phyloP scores from a whole-genome alignment of 2,797 vertebrate genomes.

The Sylvilagus floridanus region DNA sequence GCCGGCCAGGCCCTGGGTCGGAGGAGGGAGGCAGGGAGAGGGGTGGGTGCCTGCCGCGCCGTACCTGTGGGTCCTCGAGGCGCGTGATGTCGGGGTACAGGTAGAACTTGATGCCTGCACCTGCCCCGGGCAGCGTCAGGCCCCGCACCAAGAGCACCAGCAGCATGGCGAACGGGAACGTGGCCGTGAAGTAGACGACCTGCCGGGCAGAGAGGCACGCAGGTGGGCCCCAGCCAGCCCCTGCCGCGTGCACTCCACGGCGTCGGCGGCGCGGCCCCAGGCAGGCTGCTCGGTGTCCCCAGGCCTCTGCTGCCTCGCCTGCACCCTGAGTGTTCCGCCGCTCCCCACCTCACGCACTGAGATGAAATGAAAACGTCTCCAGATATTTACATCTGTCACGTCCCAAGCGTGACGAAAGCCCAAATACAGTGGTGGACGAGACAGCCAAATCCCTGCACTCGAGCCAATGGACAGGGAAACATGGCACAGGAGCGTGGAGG shows the following conservation, averaged over 20 bases:
- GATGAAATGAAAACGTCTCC: neutral
- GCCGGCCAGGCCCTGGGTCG: neutral
- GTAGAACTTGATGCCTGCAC: slow-evolving; percentile 98
- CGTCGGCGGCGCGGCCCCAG: too few species aligned
- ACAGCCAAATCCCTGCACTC: neutral
- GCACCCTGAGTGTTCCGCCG: neutral
- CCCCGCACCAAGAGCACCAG: slow-evolving; percentile 96
- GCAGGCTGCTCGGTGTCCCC: neutral
- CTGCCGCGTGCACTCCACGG: neutral
- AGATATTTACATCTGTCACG: neutral
- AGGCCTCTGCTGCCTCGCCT: neutral
- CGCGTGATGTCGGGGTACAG: slow-evolving; percentile 96
- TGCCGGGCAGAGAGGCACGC: slow-evolving; percentile 69
- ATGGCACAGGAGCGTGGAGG: too few species aligned
- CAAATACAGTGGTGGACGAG: neutral
- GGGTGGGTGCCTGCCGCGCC: fast-evolving
- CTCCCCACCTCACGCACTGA: neutral
- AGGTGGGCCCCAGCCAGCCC: neutral
- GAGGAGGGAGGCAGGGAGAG: neutral
- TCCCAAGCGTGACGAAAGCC: neutral
- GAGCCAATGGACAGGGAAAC: neutral
- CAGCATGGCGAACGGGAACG: slow-evolving; percentile 98
- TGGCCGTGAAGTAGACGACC: slow-evolving; percentile 99
- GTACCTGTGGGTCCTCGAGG: slow-evolving; percentile 96
- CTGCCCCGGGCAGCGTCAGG: slow-evolving; percentile 96